Evolutionary conservation across 2,888 invertebrate genomes (phyloP).

Genomic region (Leucophenga maculata): DNA sequence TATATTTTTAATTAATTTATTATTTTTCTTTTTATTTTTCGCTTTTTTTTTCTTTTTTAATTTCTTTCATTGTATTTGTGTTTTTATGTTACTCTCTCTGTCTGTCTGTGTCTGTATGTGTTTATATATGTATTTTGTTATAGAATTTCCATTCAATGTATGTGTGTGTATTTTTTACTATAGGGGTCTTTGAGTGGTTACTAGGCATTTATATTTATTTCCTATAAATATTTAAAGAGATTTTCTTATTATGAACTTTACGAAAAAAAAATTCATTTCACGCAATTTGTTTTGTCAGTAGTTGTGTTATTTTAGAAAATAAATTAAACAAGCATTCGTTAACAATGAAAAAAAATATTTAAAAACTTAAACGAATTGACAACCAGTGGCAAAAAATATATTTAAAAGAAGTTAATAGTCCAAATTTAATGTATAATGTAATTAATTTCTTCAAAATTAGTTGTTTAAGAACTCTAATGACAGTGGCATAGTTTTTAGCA

Average conservation of each 20-base stretch:
- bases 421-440: too few relatives aligned
- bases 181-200: too few relatives aligned
- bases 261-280: constrained; percentile 45
- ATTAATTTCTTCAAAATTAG: too few relatives aligned
- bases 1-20: constrained; percentile 32
- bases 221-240: constrained; percentile 7
- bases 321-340: neutral
- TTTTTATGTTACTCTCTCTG: constrained; percentile 12
- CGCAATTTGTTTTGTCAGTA: constrained; percentile 32
- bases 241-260: neutral
- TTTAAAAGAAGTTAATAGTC: too few relatives aligned
- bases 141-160: neutral
- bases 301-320: constrained; percentile 37
- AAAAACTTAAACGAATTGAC: constrained; percentile 16
- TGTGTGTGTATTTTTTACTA: too few relatives aligned
- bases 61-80: neutral
- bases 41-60: constrained; percentile 16
- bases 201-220: constrained; percentile 10
- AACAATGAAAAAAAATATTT: too few relatives aligned
- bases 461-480: too few relatives aligned
- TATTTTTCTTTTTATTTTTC: constrained; percentile 29
- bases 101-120: constrained; percentile 1
- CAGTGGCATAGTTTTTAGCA: too few relatives aligned
- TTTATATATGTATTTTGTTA: constrained; percentile 12
- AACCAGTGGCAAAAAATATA: constrained; percentile 9